Percentiles rank a stretch among this genome's conserved stretches.
phyloP scores from a whole-genome alignment of 2,113 vertebrate genomes.

The Labeo catla region DNA sequence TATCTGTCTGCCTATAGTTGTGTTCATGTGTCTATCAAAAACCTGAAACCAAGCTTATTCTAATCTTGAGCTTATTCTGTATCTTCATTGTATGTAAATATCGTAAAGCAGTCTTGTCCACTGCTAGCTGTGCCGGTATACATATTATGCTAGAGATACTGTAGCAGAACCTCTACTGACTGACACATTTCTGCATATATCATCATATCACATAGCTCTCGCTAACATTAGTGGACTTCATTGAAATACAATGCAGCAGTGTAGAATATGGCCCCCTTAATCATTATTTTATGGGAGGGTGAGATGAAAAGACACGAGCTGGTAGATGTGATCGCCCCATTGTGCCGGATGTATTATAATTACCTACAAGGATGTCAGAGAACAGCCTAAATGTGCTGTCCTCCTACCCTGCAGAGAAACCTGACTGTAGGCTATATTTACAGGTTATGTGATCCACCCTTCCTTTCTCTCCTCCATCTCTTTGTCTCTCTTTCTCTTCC shows the following conservation, averaged over 20 bases:
- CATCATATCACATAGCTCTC: neutral
- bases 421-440: constrained; percentile 51
- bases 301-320: neutral
- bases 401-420: constrained; percentile 1
- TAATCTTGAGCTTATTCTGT: neutral
- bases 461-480: constrained; percentile 15
- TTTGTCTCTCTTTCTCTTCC: constrained; percentile 15
- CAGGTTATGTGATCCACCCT: constrained; percentile 40
- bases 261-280: neutral
- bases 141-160: neutral
- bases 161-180: neutral
- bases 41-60: neutral
- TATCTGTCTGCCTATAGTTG: too few relatives aligned
- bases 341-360: constrained; percentile 53
- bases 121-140: neutral
- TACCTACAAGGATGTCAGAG: constrained; percentile 40
- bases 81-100: neutral
- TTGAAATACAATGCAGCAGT: neutral
- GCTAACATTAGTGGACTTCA: neutral
- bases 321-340: constrained; percentile 34
- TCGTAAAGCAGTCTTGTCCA: neutral
- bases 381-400: constrained; percentile 14
- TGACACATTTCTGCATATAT: neutral
- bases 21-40: neutral
- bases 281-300: constrained; percentile 17